A percentile compares a stretch with the other conserved stretches of the same genome.
Conservation (phyloP, 2,888 invertebrate species). For the Argyra leucocephala region DNA sequence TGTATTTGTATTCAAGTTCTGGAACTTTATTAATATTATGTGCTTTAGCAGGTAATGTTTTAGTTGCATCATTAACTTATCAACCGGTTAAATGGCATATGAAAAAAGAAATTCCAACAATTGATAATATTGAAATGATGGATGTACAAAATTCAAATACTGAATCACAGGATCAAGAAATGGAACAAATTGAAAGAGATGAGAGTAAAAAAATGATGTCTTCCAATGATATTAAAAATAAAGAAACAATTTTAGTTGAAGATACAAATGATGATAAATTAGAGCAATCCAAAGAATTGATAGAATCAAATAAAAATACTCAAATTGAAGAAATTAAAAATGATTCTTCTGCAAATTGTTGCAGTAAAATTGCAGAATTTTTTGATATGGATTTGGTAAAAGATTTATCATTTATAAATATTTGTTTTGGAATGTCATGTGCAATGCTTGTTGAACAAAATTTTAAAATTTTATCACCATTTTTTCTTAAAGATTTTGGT, state of each 20-base stretch:
- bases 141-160: too few species aligned
- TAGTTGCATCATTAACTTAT: slow-evolving; percentile 56
- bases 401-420: slow-evolving; percentile 55
- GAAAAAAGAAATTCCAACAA: slow-evolving; percentile 30
- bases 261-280: too few species aligned
- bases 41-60: slow-evolving; percentile 57
- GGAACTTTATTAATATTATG: slow-evolving; percentile 59
- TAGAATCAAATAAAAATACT: neutral
- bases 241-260: too few species aligned
- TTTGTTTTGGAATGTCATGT: slow-evolving; percentile 56
- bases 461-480: slow-evolving; percentile 57
- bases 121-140: too few species aligned
- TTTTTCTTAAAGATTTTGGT: slow-evolving; percentile 54
- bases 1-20: slow-evolving; percentile 52
- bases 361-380: slow-evolving; percentile 46
- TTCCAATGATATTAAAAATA: too few species aligned
- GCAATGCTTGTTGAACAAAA: slow-evolving; percentile 59
- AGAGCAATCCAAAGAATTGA: neutral
- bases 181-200: too few species aligned
- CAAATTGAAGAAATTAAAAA: slow-evolving; percentile 26
- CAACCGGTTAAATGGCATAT: slow-evolving; percentile 69
- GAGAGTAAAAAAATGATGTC: too few species aligned
- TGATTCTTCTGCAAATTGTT: neutral
- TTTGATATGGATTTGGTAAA: slow-evolving; percentile 56
- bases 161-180: too few species aligned